Conservation (phyloP, 2,797 vertebrate species). For the Pseudopleuronectes americanus region DNA sequence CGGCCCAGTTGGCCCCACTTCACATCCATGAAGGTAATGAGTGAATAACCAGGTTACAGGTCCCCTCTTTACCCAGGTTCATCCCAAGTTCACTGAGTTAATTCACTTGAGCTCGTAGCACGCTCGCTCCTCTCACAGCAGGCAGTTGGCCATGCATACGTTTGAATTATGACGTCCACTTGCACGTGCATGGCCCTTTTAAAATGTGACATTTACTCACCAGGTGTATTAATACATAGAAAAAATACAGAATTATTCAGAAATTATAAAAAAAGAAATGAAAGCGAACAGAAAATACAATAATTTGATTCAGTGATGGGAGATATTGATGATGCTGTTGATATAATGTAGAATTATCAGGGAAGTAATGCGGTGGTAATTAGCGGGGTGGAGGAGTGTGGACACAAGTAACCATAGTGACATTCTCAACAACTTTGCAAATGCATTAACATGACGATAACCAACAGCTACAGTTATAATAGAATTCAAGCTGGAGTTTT, state of each 20-base stretch:
- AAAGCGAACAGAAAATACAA: background rate
- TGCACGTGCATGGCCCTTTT: conserved; percentile 6
- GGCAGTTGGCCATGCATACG: background rate
- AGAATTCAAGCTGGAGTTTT: too few relatives aligned
- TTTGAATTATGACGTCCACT: conserved; percentile 44
- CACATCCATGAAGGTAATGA: conserved; percentile 55
- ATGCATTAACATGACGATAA: too few relatives aligned
- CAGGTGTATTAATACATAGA: too few relatives aligned
- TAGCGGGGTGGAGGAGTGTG: too few relatives aligned
- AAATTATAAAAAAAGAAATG: background rate
- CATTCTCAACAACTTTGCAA: too few relatives aligned
- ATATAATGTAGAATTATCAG: conserved; percentile 6
- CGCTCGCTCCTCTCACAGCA: conserved; percentile 39
- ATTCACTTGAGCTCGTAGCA: conserved; percentile 66
- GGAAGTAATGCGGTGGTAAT: background rate
- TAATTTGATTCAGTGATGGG: background rate
- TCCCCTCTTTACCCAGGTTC: conserved; percentile 73
- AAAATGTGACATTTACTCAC: background rate
- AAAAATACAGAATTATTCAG: too few relatives aligned
- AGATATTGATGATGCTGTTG: background rate
- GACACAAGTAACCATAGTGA: too few relatives aligned
- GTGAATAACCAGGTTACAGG: conserved; percentile 75
- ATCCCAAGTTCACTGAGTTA: conserved; percentile 79
- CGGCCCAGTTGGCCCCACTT: conserved; percentile 27
- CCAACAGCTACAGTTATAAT: too few relatives aligned